phyloP scores from a whole-genome alignment of 2,797 vertebrate species.

The Acipenser oxyrinchus region DNA sequence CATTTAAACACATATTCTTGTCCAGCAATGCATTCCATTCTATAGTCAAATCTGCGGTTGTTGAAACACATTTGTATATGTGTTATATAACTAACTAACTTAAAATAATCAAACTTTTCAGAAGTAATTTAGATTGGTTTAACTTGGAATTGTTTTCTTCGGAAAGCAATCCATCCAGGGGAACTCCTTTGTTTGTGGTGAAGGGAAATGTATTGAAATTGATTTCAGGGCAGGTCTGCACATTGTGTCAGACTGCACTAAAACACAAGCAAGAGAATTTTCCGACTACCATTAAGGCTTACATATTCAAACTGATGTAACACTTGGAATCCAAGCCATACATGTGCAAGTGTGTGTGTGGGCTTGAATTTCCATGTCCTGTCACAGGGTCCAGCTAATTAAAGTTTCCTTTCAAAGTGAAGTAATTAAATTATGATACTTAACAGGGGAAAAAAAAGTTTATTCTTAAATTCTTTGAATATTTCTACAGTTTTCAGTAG shows the following conservation, averaged over 20 bases:
- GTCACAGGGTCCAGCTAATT: slow-evolving; percentile 28
- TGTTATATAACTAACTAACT: no score
- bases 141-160: slow-evolving; percentile 28
- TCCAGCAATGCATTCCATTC: no score
- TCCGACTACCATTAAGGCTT: slow-evolving; percentile 33
- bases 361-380: slow-evolving; percentile 22
- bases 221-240: slow-evolving; percentile 30
- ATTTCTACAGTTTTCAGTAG: no score
- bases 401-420: slow-evolving; percentile 20
- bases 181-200: slow-evolving; percentile 46
- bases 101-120: neutral
- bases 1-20: no score
- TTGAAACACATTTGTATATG: no score
- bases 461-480: neutral
- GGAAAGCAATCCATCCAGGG: slow-evolving; percentile 38
- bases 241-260: slow-evolving; percentile 34
- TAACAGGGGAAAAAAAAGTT: slow-evolving; percentile 14
- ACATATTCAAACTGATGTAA: slow-evolving; percentile 30
- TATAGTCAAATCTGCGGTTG: no score
- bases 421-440: slow-evolving; percentile 13
- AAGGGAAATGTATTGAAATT: slow-evolving; percentile 37
- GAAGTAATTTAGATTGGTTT: slow-evolving; percentile 12
- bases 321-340: slow-evolving; percentile 26
- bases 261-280: slow-evolving; percentile 38
- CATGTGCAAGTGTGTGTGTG: slow-evolving; percentile 14